Conservation (phyloP, 2,888 invertebrate genomes). For the Limnephilus rhombicus region DNA sequence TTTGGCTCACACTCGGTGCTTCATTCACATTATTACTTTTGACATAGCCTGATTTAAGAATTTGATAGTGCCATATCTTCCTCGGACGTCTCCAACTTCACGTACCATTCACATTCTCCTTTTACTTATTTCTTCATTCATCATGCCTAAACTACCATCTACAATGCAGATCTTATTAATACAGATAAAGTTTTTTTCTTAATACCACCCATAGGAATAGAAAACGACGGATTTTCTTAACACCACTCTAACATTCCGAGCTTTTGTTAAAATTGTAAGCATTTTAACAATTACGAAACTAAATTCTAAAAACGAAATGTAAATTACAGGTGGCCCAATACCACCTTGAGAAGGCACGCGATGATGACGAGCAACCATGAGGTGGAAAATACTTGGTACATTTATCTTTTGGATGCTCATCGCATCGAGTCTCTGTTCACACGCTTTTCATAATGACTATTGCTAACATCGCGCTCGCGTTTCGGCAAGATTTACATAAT, state of each 20-base stretch:
- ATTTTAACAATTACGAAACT: not conserved
- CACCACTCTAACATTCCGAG: not conserved
- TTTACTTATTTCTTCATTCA: no score
- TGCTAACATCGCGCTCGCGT: conserved; percentile 39
- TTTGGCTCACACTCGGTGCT: no score
- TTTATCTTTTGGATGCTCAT: conserved; percentile 22
- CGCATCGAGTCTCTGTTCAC: conserved; percentile 10
- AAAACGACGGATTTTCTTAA: not conserved
- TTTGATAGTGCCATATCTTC: no score
- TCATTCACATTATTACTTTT: no score
- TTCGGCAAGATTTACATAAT: conserved; percentile 47
- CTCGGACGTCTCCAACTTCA: no score
- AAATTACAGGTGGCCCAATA: not conserved
- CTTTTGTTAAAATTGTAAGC: not conserved
- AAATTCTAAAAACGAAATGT: not conserved
- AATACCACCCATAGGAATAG: not conserved
- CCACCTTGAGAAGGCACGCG: not conserved
- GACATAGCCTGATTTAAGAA: no score
- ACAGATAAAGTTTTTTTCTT: not conserved
- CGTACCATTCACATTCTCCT: no score
- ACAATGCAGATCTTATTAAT: no score
- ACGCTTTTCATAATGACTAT: conserved; percentile 34
- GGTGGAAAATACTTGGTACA: not conserved
- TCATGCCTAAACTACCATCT: no score
- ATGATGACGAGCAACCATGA: not conserved